phyloP scores from a whole-genome alignment of 2,888 invertebrate species.

The Polyploca ridens region DNA sequence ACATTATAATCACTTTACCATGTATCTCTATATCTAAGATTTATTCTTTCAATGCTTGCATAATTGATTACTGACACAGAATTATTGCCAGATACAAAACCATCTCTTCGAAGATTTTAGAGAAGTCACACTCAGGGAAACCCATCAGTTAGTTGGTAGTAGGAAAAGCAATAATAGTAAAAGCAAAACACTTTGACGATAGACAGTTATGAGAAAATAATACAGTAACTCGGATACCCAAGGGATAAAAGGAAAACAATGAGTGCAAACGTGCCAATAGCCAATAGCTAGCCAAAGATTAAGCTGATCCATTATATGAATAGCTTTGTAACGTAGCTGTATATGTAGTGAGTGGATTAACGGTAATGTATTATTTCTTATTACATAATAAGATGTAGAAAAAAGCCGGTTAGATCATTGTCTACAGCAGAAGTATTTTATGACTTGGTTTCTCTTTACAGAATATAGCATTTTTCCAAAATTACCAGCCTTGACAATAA shows the following conservation, averaged over 20 bases:
- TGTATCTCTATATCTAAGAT: too few relatives aligned
- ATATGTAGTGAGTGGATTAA: not conserved
- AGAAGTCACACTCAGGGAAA: too few relatives aligned
- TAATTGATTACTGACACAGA: not conserved
- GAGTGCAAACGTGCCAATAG: slow-evolving; percentile 2
- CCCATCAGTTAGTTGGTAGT: too few relatives aligned
- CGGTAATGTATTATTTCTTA: too few relatives aligned
- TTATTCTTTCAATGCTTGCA: too few relatives aligned
- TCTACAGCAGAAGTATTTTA: too few relatives aligned
- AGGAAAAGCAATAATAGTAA: not conserved
- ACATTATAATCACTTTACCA: too few relatives aligned
- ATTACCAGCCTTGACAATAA: too few relatives aligned
- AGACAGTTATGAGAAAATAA: not conserved
- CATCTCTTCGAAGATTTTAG: too few relatives aligned
- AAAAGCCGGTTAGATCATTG: too few relatives aligned
- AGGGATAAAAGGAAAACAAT: slow-evolving; percentile 9
- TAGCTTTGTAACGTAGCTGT: not conserved
- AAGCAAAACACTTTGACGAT: not conserved
- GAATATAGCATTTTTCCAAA: too few relatives aligned
- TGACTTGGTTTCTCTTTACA: too few relatives aligned
- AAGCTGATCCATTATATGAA: slow-evolving; percentile 2
- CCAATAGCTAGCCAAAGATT: slow-evolving; percentile 4
- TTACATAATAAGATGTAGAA: not conserved
- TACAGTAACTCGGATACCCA: not conserved
- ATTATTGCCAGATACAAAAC: not conserved